A percentile compares a stretch with the other conserved stretches of the same genome.
These are phyloP conservation scores for Drosophila tripunctata DNA, from an alignment of 2,888 invertebrate species.

Conservation along the genomic window DNA sequence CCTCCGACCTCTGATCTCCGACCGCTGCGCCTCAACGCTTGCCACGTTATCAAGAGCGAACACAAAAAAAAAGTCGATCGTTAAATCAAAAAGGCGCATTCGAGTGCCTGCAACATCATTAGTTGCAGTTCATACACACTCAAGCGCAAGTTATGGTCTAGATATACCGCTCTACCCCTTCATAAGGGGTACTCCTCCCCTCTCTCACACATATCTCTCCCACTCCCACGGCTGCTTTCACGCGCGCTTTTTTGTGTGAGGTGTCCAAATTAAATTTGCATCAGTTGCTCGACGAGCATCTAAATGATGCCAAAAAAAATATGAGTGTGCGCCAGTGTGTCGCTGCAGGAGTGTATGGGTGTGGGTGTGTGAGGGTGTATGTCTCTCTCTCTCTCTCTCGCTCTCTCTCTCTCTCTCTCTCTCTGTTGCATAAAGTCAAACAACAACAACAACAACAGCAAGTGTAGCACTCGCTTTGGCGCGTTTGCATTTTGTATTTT, in stretches of 20 bases:
- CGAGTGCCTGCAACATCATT: conserved; percentile 81
- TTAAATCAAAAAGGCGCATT: conserved; percentile 79
- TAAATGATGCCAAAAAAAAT: conserved; percentile 78
- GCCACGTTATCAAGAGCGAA: conserved; percentile 35
- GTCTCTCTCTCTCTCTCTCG: conserved; percentile 10
- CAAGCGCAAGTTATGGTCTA: conserved; percentile 74
- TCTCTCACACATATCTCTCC: background rate
- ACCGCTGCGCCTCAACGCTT: background rate
- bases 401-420: background rate
- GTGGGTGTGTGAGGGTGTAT: conserved; percentile 23
- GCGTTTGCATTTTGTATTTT: conserved; percentile 62
- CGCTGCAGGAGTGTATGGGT: conserved; percentile 14
- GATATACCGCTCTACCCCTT: conserved; percentile 35
- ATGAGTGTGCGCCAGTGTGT: conserved; percentile 25
- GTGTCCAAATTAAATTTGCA: conserved; percentile 81
- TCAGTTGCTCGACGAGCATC: conserved; percentile 80
- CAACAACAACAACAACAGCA: conserved; percentile 45
- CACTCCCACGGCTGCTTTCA: conserved; percentile 7
- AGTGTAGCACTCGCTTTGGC: conserved; percentile 68
- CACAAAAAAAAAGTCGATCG: conserved; percentile 72
- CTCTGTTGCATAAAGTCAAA: conserved; percentile 48
- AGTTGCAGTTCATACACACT: conserved; percentile 81
- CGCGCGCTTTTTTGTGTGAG: conserved; percentile 68
- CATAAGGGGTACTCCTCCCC: background rate
- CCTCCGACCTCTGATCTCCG: background rate